These are phyloP conservation scores for Xanthorhoe spadicearia DNA, from an alignment of 2,888 invertebrate genomes.

Conservation along the genomic window DNA sequence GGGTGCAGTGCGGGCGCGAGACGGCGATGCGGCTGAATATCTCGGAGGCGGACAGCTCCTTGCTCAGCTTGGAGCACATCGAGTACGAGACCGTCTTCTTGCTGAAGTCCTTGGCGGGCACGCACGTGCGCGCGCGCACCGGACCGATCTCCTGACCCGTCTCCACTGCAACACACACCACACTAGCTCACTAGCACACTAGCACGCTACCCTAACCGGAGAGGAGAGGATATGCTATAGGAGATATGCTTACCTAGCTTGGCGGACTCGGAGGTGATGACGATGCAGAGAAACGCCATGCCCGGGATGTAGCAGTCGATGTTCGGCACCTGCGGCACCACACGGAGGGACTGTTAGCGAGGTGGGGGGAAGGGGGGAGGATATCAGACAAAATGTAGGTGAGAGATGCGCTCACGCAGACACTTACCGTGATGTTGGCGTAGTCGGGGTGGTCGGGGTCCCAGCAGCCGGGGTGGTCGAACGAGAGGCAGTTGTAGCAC, in stretches of 20 bases:
- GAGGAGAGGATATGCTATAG: no score
- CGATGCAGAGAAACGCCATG: slow-evolving; percentile 77
- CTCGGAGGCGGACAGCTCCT: slow-evolving; percentile 76
- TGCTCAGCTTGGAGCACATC: slow-evolving; percentile 78
- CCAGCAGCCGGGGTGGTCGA: slow-evolving; percentile 82
- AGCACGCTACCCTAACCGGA: no score
- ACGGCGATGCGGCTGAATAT: slow-evolving; percentile 78
- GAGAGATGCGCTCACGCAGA: no score
- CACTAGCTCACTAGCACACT: no score
- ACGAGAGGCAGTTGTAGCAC: slow-evolving; percentile 80
- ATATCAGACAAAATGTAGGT: no score
- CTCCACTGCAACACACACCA: slow-evolving; percentile 61
- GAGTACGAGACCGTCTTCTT: slow-evolving; percentile 78
- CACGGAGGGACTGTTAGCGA: not conserved
- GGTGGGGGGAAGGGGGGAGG: no score
- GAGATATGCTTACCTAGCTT: slow-evolving; percentile 67
- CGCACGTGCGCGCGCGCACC: slow-evolving; percentile 78
- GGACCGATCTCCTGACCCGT: slow-evolving; percentile 79
- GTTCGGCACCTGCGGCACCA: slow-evolving; percentile 71
- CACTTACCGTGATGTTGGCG: slow-evolving; percentile 72
- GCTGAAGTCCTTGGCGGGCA: slow-evolving; percentile 76
- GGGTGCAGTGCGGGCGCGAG: slow-evolving; percentile 71
- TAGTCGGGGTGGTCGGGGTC: slow-evolving; percentile 80
- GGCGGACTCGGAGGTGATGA: slow-evolving; percentile 78
- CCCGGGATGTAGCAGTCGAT: slow-evolving; percentile 82